Evolutionary conservation across 2,888 invertebrate genomes (phyloP), one percentile per base, ranked within the genome.

Genomic region (Epirrhoe tristata): DNA sequence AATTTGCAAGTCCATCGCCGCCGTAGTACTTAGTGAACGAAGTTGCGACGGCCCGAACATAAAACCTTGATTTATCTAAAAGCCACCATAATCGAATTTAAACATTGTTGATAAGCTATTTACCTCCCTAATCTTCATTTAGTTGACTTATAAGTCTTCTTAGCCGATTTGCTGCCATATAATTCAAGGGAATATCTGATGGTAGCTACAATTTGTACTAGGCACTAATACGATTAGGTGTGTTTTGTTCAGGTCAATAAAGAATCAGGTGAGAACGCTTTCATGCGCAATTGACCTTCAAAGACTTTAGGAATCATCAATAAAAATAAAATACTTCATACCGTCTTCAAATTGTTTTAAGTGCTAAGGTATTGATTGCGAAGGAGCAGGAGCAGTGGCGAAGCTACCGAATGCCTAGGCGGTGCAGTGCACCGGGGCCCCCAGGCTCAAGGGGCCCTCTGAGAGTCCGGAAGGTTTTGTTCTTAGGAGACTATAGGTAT

Each of bases 131-230:
- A 66, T 59, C 53, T 50, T 32, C 46, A 55, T 51, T 60, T 58
- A 54, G 36, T 39, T 6, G n/a, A 52, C 57, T 56, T 63, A 55
- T 68, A 59, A 0, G 73, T 63, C 57, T 72, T 70, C 58, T n/a
- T 66, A 67, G 69, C 63, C 63, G 67, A 73, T 73, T 73, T 70
- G 67, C 65, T 46, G 8, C 32, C 59, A 57, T 52, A 61, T 53
- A 58, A 63, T 39, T 60, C 48, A 67, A 73, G 67, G 71, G 72
- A 67, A 70, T 54, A 62, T 39, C 53, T 69, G 66, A 70, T 66
- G 69, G 67, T 60, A 52, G 17, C 34, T 71, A 59, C 66, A 39
- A 62, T 66, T 58, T 56, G 10, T 17, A 32, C 17, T 51, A 14
- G 8, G 43, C 39, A 31, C 43, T 60, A 34, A 60, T 60, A 53